Evolutionary conservation across 2,113 vertebrate species (phyloP).

Genomic region (Chamaetylas fuelleborni): DNA sequence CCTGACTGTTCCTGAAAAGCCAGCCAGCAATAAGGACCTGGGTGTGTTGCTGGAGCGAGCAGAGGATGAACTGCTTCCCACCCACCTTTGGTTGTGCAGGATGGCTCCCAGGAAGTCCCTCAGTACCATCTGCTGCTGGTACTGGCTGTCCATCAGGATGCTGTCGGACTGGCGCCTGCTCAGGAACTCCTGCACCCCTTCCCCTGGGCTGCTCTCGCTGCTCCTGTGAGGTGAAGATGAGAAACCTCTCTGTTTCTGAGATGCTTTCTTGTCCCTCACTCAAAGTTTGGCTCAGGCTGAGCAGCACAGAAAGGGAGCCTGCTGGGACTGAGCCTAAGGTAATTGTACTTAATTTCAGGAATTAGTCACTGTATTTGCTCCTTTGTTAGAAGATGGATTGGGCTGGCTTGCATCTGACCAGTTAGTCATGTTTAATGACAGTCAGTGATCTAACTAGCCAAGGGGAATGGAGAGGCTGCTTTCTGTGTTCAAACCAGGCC

Average conservation of each 20-base stretch:
- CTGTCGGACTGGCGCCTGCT: conserved; percentile 63
- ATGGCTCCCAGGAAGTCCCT: conserved; percentile 67
- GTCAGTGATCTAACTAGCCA: background rate
- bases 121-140: conserved; percentile 55
- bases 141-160: conserved; percentile 60
- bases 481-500: background rate
- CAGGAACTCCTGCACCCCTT: conserved; percentile 17
- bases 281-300: background rate
- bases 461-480: background rate
- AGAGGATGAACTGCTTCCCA: background rate
- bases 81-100: conserved; percentile 64
- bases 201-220: conserved; percentile 29
- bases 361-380: background rate
- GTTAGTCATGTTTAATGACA: background rate
- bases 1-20: background rate
- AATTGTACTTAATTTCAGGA: background rate
- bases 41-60: background rate
- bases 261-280: background rate
- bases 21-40: background rate
- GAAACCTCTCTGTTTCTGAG: background rate
- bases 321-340: background rate
- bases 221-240: background rate
- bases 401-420: background rate
- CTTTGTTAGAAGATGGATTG: background rate
- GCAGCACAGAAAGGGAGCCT: background rate